Evolutionary conservation across 1,140 invertebrate genomes (phyloP), one percentile per base, ranked within the genome.

Genomic region (Drosophila kohkoa): DNA sequence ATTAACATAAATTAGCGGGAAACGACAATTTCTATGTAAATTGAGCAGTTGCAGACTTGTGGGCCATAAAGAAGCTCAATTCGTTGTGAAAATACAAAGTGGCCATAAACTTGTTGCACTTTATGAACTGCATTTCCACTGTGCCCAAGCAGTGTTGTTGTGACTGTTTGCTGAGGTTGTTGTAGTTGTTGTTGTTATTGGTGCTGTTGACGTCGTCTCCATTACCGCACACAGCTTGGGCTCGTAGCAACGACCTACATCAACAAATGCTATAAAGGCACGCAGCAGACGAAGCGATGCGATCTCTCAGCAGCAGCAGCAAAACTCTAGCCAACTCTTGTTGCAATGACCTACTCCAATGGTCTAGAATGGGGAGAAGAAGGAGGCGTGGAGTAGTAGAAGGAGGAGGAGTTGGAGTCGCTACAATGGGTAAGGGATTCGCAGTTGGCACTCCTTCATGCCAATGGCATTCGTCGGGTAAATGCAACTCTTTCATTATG

Each of bases 401-500:
- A 6, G 46, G 38, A n/a, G 3, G 6, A 10, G 28, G 28, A 20
- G 20, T 20, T 20, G 20, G 20, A 25, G 20, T 25, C 20, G 20
- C 20, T 25, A 30, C 35, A 38, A 38, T 7, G n/a, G 38, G 38
- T 11, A 48, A n/a, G 49, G 62, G 30, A 38, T 28, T 43, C 20
- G 77, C 71, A 69, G 30, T 25, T 25, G 66, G 55, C 79, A 69
- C 77, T 69, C 64, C 62, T 30, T 65, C 58, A 52, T 60, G 20
- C 55, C 75, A 48, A 58, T 70, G 35, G 64, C 58, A 79, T 66
- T 78, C 72, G 57, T 63, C 71, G 63, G 41, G 75, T 71, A 72
- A 87, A 88, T 80, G 82, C 83, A 77, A 87, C 83, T 87, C n/a
- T n/a, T n/a, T n/a, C 83, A 88, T 88, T 87, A 88, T 87, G 83